A percentile compares a stretch with the other conserved stretches of the same genome.
Evolutionary conservation across 2,113 vertebrate genomes (phyloP).

Genomic region (Eptatretus burgeri): DNA sequence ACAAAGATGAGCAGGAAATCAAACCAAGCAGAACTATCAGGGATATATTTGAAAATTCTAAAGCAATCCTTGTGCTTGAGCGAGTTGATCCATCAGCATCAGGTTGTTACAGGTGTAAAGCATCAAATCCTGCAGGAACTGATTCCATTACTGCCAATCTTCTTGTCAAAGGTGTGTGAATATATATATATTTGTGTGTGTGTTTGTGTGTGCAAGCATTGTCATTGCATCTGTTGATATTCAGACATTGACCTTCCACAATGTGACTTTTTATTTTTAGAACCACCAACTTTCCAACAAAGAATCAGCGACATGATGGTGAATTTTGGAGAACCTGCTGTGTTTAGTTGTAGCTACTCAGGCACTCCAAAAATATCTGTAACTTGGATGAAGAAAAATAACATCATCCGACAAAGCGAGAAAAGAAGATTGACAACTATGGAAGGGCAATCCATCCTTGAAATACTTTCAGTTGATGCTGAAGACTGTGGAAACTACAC

Average conservation of each 20-base stretch:
- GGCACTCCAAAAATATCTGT: conserved; percentile 58
- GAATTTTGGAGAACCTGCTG: conserved; percentile 20
- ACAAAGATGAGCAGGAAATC: conserved; percentile 1
- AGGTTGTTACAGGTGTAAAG: conserved; percentile 1
- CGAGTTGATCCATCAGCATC: not conserved
- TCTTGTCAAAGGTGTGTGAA: conserved; percentile 2
- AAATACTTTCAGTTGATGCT: conserved; percentile 31
- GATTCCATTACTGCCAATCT: not conserved
- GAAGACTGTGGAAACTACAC: conserved; percentile 44
- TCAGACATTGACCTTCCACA: too few relatives aligned
- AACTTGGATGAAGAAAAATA: conserved; percentile 51
- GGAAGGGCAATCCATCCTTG: conserved; percentile 54
- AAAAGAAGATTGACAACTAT: conserved; percentile 44
- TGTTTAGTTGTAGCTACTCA: conserved; percentile 64
- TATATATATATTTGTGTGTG: too few relatives aligned
- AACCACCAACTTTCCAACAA: not conserved
- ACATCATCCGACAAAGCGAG: conserved; percentile 43
- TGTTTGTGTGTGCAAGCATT: too few relatives aligned
- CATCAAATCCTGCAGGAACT: conserved; percentile 1
- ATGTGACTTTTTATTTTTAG: not conserved
- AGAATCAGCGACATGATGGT: not conserved
- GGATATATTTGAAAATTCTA: not conserved
- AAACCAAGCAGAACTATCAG: not conserved
- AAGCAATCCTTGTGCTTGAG: not conserved
- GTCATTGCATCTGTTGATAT: too few relatives aligned